Evolutionary conservation across 2,888 invertebrate species (phyloP).

Genomic region (Mellilla xanthometata): DNA sequence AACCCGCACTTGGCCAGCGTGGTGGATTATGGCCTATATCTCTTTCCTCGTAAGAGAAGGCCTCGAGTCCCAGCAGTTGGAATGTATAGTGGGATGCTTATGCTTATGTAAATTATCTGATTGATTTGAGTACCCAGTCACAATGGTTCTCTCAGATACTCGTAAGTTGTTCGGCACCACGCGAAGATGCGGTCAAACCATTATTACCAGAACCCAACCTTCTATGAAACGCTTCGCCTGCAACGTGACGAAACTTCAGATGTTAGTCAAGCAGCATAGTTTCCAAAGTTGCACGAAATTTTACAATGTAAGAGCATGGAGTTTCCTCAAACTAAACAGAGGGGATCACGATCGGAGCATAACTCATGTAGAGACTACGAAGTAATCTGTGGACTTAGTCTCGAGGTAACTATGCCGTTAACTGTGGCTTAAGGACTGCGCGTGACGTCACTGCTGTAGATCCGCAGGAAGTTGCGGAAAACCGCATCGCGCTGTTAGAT

Average conservation of each 20-base stretch:
- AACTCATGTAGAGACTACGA: constrained; percentile 41
- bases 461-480: constrained; percentile 56
- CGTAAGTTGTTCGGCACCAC: no score
- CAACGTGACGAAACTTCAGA: constrained; percentile 18
- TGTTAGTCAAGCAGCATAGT: constrained; percentile 17
- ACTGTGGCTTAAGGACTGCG: constrained; percentile 26
- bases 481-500: not conserved
- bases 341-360: constrained; percentile 62
- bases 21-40: no score
- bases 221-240: not conserved
- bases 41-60: no score
- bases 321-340: constrained; percentile 34
- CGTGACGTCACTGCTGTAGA: constrained; percentile 52
- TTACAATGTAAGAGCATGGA: constrained; percentile 30
- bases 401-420: not conserved
- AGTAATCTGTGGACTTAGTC: not conserved
- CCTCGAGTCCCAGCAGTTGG: no score
- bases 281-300: constrained; percentile 19
- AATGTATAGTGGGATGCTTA: no score
- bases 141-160: no score
- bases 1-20: no score
- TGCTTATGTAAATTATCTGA: no score
- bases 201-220: not conserved
- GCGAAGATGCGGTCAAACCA: not conserved
- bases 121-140: no score